Evolutionary conservation across 2,888 invertebrate species (phyloP).

Genomic region (Polyommatus icarus): DNA sequence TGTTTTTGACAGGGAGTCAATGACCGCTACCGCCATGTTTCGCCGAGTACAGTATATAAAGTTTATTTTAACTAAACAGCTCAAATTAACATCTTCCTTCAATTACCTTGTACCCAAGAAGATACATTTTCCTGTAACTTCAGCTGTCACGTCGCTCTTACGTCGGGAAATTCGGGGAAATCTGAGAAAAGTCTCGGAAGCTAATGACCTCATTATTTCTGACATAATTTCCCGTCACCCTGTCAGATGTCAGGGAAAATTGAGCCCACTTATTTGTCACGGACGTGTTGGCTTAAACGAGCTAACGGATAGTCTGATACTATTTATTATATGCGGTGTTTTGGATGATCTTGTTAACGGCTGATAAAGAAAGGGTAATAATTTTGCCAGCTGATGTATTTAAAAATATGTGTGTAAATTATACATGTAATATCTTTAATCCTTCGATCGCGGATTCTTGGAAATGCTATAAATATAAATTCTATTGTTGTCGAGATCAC

Average conservation of each 20-base stretch:
- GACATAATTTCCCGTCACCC: not conserved
- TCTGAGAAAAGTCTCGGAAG: not conserved
- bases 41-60: too few relatives aligned
- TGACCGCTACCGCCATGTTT: too few relatives aligned
- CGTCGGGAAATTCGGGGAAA: not conserved
- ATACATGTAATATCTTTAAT: too few relatives aligned
- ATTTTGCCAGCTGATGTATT: too few relatives aligned
- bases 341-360: not conserved
- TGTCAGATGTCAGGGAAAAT: not conserved
- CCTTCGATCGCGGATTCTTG: too few relatives aligned
- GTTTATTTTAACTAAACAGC: too few relatives aligned
- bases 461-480: too few relatives aligned
- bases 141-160: not conserved
- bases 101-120: not conserved
- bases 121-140: not conserved
- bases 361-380: too few relatives aligned
- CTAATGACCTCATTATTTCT: conserved; percentile 9
- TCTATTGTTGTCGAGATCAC: too few relatives aligned
- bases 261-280: conserved; percentile 11
- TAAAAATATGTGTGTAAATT: too few relatives aligned
- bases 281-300: not conserved
- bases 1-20: too few relatives aligned
- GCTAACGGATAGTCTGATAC: not conserved
- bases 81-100: too few relatives aligned
- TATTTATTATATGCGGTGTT: not conserved